These are phyloP conservation scores for Zosterops borbonicus DNA, from an alignment of 2,113 vertebrate species.

Conservation along the genomic window DNA sequence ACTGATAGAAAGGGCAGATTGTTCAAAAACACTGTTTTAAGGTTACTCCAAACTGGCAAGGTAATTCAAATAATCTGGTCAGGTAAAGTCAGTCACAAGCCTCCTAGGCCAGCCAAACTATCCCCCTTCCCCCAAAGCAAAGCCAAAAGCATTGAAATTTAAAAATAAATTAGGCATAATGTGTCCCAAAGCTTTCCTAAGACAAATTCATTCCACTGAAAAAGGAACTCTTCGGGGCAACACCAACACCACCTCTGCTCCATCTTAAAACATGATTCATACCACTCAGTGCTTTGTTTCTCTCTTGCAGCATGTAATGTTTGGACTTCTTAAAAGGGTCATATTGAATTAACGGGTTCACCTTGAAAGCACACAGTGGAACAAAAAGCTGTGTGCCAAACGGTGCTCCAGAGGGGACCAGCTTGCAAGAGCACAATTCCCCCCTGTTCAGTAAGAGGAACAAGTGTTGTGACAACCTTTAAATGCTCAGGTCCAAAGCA, in stretches of 20 bases:
- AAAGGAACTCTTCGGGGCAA: neutral
- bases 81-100: neutral
- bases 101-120: neutral
- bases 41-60: neutral
- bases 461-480: neutral
- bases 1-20: neutral
- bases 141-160: neutral
- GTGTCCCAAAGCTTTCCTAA: neutral
- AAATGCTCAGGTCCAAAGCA: neutral
- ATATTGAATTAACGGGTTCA: conserved; percentile 12
- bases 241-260: neutral
- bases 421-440: neutral
- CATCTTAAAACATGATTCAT: conserved; percentile 24
- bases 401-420: neutral
- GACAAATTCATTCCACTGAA: neutral
- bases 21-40: neutral
- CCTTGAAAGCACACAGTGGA: conserved; percentile 19
- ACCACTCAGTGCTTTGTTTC: conserved; percentile 33
- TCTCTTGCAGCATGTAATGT: neutral
- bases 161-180: neutral
- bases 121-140: neutral
- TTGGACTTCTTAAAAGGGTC: conserved; percentile 40
- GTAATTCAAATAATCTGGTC: neutral
- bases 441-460: neutral
- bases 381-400: neutral